Evolutionary conservation across 64 coral and sea anemone species (phyloP).

Genomic region (Hydrozoanthus tunicans): DNA sequence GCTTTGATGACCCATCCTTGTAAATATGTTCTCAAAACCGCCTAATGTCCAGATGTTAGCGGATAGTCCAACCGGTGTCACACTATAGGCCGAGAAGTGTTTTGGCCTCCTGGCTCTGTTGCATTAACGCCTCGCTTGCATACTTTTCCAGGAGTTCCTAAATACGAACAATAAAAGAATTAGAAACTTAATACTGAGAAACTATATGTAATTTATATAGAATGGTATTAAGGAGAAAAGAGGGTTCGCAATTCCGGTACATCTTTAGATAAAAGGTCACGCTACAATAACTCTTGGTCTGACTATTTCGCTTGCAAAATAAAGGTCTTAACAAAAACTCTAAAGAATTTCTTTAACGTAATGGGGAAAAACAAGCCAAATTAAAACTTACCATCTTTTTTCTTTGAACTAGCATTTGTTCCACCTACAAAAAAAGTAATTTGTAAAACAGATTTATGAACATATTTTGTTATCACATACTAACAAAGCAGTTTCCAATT

Average conservation of each 20-base stretch:
- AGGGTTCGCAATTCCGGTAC: too few species aligned
- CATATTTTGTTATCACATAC: neutral
- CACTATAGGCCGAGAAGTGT: conserved; percentile 79
- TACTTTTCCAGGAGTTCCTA: conserved; percentile 98
- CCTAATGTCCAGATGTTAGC: too few species aligned
- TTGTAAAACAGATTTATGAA: neutral
- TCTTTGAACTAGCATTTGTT: conserved; percentile 93
- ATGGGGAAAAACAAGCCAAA: neutral
- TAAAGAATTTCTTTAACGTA: too few species aligned
- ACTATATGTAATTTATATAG: too few species aligned
- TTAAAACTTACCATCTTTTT: conserved; percentile 88
- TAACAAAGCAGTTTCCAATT: neutral
- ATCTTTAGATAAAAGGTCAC: too few species aligned
- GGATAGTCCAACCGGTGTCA: too few species aligned
- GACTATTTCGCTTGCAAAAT: too few species aligned
- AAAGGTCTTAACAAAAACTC: too few species aligned
- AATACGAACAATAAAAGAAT: neutral
- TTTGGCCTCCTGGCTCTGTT: conserved; percentile 97
- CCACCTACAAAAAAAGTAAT: conserved; percentile 66
- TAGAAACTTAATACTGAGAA: neutral
- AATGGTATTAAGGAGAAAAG: too few species aligned
- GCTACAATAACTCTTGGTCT: too few species aligned
- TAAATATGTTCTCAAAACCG: too few species aligned
- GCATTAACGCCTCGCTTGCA: conserved; percentile 91
- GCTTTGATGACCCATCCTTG: too few species aligned